Evolutionary conservation across 2,113 vertebrate species (phyloP).

Genomic region (Neogobius melanostomus): DNA sequence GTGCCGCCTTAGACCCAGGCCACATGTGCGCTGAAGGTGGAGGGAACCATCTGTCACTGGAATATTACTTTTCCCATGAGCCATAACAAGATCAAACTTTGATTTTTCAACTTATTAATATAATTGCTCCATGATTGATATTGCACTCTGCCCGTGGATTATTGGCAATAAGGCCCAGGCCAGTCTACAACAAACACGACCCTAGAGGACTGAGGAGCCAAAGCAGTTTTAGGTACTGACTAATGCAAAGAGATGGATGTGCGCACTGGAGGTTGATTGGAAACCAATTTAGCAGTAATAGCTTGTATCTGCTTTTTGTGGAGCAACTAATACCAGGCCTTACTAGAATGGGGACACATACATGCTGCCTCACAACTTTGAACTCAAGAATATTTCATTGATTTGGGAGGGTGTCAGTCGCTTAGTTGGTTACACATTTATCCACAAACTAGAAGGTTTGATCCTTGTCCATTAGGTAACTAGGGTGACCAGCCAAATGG

Average conservation of each 20-base stretch:
- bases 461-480: no score
- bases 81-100: constrained; percentile 29
- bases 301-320: constrained; percentile 16
- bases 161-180: constrained; percentile 19
- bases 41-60: constrained; percentile 46
- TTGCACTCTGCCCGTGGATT: constrained; percentile 16
- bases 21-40: constrained; percentile 29
- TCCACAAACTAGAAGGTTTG: no score
- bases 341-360: constrained; percentile 8
- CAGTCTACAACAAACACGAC: constrained; percentile 11
- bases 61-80: constrained; percentile 40
- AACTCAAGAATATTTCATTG: no score
- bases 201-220: constrained; percentile 19
- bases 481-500: no score
- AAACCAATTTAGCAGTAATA: constrained; percentile 34
- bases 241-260: constrained; percentile 43
- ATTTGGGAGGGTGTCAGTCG: no score
- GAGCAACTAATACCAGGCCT: constrained; percentile 8
- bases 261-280: constrained; percentile 16
- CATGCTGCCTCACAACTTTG: background rate
- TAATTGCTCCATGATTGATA: constrained; percentile 50
- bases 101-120: constrained; percentile 28
- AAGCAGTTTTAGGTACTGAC: constrained; percentile 4
- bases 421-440: no score
- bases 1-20: constrained; percentile 14